Evolutionary conservation across 2,888 invertebrate genomes (phyloP), one percentile per base, ranked within the genome.

Genomic region (Cynaeus angustus): DNA sequence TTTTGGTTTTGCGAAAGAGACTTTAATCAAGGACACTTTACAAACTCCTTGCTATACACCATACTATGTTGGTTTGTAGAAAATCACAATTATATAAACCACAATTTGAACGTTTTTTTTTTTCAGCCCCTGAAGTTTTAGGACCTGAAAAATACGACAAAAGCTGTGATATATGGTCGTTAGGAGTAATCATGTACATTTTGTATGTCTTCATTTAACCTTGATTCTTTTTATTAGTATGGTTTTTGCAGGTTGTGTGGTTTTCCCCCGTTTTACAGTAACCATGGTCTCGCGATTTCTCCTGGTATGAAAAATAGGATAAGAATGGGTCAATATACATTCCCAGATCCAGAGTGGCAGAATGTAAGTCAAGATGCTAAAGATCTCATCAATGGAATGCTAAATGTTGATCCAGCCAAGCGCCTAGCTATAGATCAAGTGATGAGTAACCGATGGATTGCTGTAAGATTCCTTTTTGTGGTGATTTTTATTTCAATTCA

Each of bases 11-110:
- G 99, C 99, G 9, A 99, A 99, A 85, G 97, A 97, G 85, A 96
- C 96, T 0, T 83, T 89, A 13, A 89, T 91, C 12, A 93, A 94
- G 61, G 95, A 97, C 78, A 95, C 96, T 0, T 86, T 99, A 65
- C 96, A 98, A 84, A 99, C 99, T 0, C 99, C 99, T 0, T 99
- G 99, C 83, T 99, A 99, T 81, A 99, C 99, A 7, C 99, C 99
- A 0, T 99, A 99, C 84, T 99, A 99, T 87, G 99, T 98, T 79
- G 97, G 93, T 92, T 84, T 86, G 80, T 78, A 56, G 7, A 52
- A 10, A 9, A 52, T 21, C 7, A 8, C 13, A 37, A 9, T n/a
- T 30, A n/a, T 12, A 9, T 33, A n/a, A 37, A 38, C 64, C 14
- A 56, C 55, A 45, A 50, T 14, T 9, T 46, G 8, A 52, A 5